Conservation (phyloP, 30 jellyfish, hydroid and myxozoan species). For the Pelagia noctiluca region DNA sequence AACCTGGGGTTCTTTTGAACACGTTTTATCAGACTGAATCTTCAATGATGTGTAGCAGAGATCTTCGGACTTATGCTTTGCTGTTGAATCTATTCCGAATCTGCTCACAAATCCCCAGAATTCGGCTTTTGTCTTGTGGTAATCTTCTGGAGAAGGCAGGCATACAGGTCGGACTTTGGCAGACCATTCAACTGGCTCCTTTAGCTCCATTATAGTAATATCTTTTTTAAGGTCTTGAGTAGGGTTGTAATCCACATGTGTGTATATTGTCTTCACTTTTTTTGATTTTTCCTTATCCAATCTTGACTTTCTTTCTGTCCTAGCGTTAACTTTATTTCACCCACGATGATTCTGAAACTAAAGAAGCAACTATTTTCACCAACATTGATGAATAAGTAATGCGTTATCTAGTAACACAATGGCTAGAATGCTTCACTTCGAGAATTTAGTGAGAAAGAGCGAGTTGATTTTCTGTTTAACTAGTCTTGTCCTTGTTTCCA, state of each 20-base stretch:
- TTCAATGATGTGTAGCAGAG: conserved; percentile 7
- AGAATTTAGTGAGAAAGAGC: not conserved
- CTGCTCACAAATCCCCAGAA: conserved; percentile 60
- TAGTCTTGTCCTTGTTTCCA: too few species aligned
- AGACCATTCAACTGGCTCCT: conserved; percentile 59
- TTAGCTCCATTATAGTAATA: conserved; percentile 56
- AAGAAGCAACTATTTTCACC: too few species aligned
- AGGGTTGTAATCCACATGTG: conserved; percentile 29
- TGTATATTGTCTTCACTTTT: conserved; percentile 1
- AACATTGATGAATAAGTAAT: too few species aligned
- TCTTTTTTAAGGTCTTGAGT: conserved; percentile 22
- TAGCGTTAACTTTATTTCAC: conserved; percentile 9
- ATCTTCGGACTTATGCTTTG: not conserved
- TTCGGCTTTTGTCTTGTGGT: not conserved
- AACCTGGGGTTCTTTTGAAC: not conserved
- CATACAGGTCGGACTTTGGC: conserved; percentile 59
- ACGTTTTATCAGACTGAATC: conserved; percentile 52
- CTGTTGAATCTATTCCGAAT: conserved; percentile 51
- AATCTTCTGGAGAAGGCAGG: conserved; percentile 43
- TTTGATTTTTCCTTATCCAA: conserved; percentile 31
- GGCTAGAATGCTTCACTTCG: not conserved
- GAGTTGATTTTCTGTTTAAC: too few species aligned
- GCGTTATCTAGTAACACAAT: not conserved
- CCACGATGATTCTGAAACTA: conserved; percentile 49
- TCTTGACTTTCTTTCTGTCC: not conserved